phyloP scores from a whole-genome alignment of 1,140 invertebrate genomes.

The Brachystomella parvula region DNA sequence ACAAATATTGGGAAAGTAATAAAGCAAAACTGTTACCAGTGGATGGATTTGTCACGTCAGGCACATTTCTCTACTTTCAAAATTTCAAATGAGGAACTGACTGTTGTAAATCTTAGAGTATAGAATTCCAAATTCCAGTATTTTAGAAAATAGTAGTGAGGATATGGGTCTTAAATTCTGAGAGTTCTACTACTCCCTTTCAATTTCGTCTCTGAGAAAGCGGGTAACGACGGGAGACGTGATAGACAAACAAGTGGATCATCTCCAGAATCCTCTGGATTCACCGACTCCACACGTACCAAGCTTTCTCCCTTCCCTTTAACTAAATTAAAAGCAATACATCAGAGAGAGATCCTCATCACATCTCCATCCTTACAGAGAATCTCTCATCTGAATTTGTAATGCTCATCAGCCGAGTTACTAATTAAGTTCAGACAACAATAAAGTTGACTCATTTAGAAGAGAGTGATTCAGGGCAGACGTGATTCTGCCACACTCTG shows the following conservation, averaged over 20 bases:
- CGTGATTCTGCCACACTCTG: too few relatives aligned
- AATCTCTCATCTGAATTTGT: background rate
- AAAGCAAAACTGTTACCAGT: background rate
- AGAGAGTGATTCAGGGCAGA: too few relatives aligned
- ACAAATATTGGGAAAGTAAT: background rate
- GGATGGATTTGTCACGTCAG: background rate
- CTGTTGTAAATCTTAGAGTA: background rate
- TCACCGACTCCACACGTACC: slow-evolving; percentile 12
- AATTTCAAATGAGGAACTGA: background rate
- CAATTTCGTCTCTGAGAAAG: slow-evolving; percentile 19
- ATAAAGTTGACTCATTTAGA: too few relatives aligned
- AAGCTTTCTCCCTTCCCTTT: background rate
- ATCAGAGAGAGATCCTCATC: slow-evolving; percentile 21
- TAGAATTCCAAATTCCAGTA: background rate
- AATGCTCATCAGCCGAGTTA: background rate
- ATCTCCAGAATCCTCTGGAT: slow-evolving; percentile 8
- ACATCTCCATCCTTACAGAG: background rate
- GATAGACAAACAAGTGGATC: slow-evolving; percentile 17
- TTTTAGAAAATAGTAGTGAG: background rate
- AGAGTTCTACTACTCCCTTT: background rate
- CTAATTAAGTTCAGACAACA: slow-evolving; percentile 7
- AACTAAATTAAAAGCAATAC: slow-evolving; percentile 32
- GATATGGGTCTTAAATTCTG: background rate
- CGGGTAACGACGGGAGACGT: slow-evolving; percentile 17
- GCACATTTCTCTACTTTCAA: background rate